A percentile compares a stretch with the other conserved stretches of the same genome.
Conservation (phyloP, 2,113 vertebrate species). For the Barnardius zonarius region DNA sequence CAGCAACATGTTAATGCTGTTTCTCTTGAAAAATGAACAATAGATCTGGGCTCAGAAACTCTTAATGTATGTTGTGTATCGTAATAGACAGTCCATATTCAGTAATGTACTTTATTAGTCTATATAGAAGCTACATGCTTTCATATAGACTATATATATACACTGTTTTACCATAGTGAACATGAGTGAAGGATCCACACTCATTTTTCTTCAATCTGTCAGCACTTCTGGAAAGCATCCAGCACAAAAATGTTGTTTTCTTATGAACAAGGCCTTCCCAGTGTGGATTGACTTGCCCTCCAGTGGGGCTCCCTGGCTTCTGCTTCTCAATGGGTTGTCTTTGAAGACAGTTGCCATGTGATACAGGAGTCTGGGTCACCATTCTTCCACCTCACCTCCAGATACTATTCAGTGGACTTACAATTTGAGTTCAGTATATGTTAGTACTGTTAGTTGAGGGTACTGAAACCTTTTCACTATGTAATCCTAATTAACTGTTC, state of each 20-base stretch:
- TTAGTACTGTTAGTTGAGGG: background rate
- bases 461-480: background rate
- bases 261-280: background rate
- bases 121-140: background rate
- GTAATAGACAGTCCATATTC: background rate
- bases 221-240: background rate
- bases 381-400: background rate
- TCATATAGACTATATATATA: background rate
- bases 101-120: background rate
- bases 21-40: slow-evolving; percentile 16
- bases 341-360: background rate
- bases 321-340: background rate
- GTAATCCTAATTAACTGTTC: rapidly evolving
- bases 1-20: background rate
- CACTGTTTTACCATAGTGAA: background rate
- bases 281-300: background rate
- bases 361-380: background rate
- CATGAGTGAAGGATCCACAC: background rate
- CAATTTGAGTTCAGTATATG: rapidly evolving
- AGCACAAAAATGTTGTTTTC: background rate
- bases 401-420: background rate
- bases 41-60: background rate
- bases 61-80: background rate
- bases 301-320: background rate
- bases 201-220: background rate